Evolutionary conservation across 1,140 invertebrate genomes (phyloP), one percentile per base, ranked within the genome.

Genomic region (Zaprionus kolodkinae): DNA sequence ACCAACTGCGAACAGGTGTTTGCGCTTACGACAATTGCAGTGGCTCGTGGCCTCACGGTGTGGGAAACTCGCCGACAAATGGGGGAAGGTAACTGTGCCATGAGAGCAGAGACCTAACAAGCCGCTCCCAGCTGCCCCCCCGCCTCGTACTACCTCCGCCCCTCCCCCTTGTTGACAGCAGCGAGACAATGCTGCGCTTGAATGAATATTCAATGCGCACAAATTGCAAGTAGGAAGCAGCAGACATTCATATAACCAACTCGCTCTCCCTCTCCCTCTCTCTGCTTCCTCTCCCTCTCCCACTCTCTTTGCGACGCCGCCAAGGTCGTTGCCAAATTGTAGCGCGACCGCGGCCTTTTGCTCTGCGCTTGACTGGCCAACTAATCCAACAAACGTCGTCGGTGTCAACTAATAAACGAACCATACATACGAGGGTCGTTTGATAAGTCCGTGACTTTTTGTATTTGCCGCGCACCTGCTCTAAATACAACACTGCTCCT

Each of bases 191-290:
- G 84, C 30, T 73, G 54, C 30, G 79, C 80, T 76, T 74, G 64
- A 75, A 71, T 88, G 84, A 74, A 84, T 89, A 89, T 88, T 88
- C 84, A 87, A 78, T 77, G 83, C 36, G 61, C 60, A 50, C 45
- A 54, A 76, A 64, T 52, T 50, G 66, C 62, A 73, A 80, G 80
- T 88, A 87, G 84, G 85, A 88, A 89, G 84, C 81, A 50, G n/a
- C 66, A 68, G 61, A 62, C 67, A 43, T 45, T 15, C n/a, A 15
- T 45, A 45, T 45, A 2, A 0, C 7, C n/a, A 6, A n/a, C n/a
- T n/a, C n/a, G n/a, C 40, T 6, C 7, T 63, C 72, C 57, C 33
- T 11, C 27, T 30, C 15, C 12, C 21, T 25, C 12, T 21, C 57
- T 52, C n/a, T 30, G n/a, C n/a, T n/a, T n/a, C 40, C 40, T 6